Evolutionary conservation across 2,113 vertebrate genomes (phyloP), one percentile per base, ranked within the genome.

Genomic region (Ondatra zibethicus): DNA sequence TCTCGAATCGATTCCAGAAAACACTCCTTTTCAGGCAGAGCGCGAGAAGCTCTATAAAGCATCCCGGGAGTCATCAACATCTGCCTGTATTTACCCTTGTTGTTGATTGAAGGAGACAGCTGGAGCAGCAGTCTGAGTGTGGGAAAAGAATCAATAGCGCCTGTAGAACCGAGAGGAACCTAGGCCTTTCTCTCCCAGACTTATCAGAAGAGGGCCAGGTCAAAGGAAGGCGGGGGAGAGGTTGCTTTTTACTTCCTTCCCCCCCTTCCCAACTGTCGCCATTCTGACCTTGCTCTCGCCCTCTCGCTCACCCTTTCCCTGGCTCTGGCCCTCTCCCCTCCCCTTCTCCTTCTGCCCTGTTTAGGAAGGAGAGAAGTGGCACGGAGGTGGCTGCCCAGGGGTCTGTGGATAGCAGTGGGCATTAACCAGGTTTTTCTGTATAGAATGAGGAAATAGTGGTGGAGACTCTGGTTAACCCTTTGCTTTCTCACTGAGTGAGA

Each of bases 21-120:
- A 87, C 87, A 17, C 58, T 96, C 68, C 31, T 92, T 95, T 97
- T 91, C 92, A 96, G 89, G 95, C 63, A 47, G 85, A 92, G 80
- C 76, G 33, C 68, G 91, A 92, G 92, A 86, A 86, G 95, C 42
- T 95, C 88, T 92, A 8, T 9, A 14, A 47, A 90, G 61, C 68
- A 72, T 89, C 87, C 92, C 21, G 85, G 96, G 86, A 96, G 86
- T 29, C 58, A 77, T 52, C 19, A 21, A 95, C 89, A 91, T 96
- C 97, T 96, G 96, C 94, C 68, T 97, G 77, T 97, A 45, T 98
- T 97, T 95, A 96, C 86, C 96, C 73, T 96, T 76, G 96, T 63
- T 94, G 77, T 94, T 95, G 68, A 96, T 95, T 87, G 72, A 95
- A 96, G 77, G 77, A 0, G 81, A 96, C 92, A 95, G 68, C 88